A percentile compares a stretch with the other conserved stretches of the same genome.
Conservation (phyloP, 2,888 invertebrate genomes). For the Stegophylla sp. region DNA sequence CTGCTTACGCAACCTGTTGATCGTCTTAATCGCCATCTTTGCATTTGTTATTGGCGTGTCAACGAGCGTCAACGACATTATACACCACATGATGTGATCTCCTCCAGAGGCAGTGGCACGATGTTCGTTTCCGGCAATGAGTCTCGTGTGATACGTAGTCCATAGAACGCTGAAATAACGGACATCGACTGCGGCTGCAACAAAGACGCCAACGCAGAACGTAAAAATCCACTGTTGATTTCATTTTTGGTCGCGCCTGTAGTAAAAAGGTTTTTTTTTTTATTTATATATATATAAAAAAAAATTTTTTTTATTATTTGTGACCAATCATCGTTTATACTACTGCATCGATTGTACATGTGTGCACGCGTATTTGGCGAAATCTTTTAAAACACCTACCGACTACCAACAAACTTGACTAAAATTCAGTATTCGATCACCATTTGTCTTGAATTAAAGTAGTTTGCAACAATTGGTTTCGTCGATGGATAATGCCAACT, state of each 20-base stretch:
- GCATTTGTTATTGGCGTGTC: conserved; percentile 76
- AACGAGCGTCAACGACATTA: conserved; percentile 73
- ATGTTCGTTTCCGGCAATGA: neutral
- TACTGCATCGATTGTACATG: conserved; percentile 9
- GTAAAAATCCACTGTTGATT: neutral
- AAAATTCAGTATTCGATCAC: conserved; percentile 47
- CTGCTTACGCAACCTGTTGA: conserved; percentile 62
- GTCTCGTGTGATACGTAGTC: neutral
- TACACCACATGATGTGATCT: conserved; percentile 65
- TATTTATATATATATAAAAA: too few relatives aligned
- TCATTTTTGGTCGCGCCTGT: neutral
- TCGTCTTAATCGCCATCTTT: conserved; percentile 73
- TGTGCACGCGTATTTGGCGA: neutral
- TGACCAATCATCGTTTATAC: conserved; percentile 46
- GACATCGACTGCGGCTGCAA: conserved; percentile 4
- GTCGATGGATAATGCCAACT: conserved; percentile 37
- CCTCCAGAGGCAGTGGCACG: neutral
- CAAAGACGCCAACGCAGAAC: neutral
- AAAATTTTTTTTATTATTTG: neutral
- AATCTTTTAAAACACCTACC: too few relatives aligned
- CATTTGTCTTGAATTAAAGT: neutral
- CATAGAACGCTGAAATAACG: neutral
- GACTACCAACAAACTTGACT: neutral
- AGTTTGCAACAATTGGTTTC: conserved; percentile 33
- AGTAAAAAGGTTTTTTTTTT: neutral